A percentile compares a stretch with the other conserved stretches of the same genome.
These are phyloP conservation scores for Iselma pallidipennis DNA, from an alignment of 2,888 invertebrate genomes.

Conservation along the genomic window DNA sequence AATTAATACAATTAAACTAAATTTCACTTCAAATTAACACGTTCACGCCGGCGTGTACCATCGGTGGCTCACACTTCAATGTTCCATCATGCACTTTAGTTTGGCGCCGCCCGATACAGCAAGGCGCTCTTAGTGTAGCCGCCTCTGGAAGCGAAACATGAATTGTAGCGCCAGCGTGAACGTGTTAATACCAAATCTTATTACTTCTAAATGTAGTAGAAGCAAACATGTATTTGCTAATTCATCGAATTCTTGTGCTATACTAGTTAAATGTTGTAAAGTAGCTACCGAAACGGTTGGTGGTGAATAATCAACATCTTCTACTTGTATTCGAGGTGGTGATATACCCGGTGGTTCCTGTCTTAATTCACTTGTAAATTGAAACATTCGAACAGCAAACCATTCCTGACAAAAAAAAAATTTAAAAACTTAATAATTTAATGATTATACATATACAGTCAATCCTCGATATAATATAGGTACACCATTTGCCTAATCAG, in stretches of 20 bases:
- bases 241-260: conserved; percentile 83
- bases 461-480: too few relatives aligned
- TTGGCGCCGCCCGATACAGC: too few relatives aligned
- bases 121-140: too few relatives aligned
- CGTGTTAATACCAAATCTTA: too few relatives aligned
- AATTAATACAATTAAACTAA: conserved; percentile 35
- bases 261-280: conserved; percentile 67
- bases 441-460: too few relatives aligned
- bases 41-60: neutral
- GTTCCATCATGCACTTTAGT: too few relatives aligned
- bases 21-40: neutral
- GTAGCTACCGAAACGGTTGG: conserved; percentile 61
- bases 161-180: too few relatives aligned
- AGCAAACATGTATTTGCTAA: conserved; percentile 89
- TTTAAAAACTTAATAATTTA: conserved; percentile 21
- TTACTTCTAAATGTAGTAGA: conserved; percentile 88
- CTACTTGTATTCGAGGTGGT: conserved; percentile 51
- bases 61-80: too few relatives aligned
- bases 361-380: conserved; percentile 62
- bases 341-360: conserved; percentile 53
- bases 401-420: conserved; percentile 81
- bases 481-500: too few relatives aligned
- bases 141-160: too few relatives aligned
- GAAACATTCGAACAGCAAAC: conserved; percentile 71
- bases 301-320: conserved; percentile 41